Evolutionary conservation across 2,113 vertebrate species (phyloP).

Genomic region (Taurulus bubalis): DNA sequence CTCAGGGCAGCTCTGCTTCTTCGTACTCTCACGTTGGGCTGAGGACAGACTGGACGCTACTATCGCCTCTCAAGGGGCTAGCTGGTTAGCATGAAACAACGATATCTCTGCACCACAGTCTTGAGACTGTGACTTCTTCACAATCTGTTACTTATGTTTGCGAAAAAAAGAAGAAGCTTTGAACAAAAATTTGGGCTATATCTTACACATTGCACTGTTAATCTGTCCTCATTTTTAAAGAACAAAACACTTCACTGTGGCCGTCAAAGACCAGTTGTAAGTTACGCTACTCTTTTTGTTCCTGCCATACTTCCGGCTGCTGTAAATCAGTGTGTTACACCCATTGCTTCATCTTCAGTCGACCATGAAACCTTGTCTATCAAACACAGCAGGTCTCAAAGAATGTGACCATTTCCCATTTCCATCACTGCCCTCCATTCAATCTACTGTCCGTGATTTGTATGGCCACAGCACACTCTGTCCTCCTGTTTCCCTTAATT

Average conservation of each 20-base stretch:
- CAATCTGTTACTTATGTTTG: neutral
- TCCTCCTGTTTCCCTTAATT: constrained; percentile 52
- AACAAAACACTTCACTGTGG: neutral
- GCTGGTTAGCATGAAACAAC: neutral
- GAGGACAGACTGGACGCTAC: neutral
- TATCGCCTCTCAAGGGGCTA: neutral
- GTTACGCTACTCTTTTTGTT: constrained; percentile 9
- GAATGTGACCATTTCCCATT: constrained; percentile 70
- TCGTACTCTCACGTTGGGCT: neutral
- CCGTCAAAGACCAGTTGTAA: constrained; percentile 6
- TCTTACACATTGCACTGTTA: neutral
- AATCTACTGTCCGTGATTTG: constrained; percentile 69
- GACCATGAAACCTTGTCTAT: constrained; percentile 66
- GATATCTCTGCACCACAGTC: neutral
- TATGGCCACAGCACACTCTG: constrained; percentile 53
- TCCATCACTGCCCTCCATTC: constrained; percentile 65
- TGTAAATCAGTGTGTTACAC: constrained; percentile 59
- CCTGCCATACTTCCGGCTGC: constrained; percentile 35
- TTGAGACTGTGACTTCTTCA: neutral
- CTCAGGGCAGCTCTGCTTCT: neutral
- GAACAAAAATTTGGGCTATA: neutral
- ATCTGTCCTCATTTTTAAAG: neutral
- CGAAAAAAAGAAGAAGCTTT: too few relatives aligned
- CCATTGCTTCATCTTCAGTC: constrained; percentile 51
- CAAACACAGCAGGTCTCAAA: constrained; percentile 71